Conservation (phyloP, 2,888 invertebrate species). For the Aquatica leii region DNA sequence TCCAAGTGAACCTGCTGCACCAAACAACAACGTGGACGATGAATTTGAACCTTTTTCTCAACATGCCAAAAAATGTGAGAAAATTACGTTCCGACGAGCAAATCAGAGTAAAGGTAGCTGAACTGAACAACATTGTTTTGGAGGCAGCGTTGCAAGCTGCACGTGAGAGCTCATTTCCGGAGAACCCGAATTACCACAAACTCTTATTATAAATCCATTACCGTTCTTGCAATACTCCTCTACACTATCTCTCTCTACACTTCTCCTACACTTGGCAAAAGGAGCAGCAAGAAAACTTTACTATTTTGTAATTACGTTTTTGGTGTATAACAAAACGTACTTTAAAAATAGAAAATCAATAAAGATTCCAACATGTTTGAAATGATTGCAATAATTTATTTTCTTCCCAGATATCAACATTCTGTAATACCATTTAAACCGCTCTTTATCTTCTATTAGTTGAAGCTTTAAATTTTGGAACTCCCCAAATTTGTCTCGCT, state of each 20-base stretch:
- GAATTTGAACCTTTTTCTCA: background rate
- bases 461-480: background rate
- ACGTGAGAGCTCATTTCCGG: constrained; percentile 1
- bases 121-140: background rate
- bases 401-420: background rate
- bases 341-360: too few species aligned
- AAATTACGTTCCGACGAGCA: background rate
- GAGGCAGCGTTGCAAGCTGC: background rate
- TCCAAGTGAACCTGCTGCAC: background rate
- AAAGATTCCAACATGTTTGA: background rate
- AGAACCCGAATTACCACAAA: background rate
- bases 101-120: background rate
- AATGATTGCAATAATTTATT: background rate
- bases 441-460: background rate
- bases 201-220: background rate
- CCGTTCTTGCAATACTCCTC: constrained; percentile 1
- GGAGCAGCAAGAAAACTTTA: background rate
- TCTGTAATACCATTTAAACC: background rate
- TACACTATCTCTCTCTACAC: background rate
- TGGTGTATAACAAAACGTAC: too few species aligned
- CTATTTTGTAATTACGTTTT: too few species aligned
- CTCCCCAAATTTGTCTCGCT: background rate
- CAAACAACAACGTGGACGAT: constrained; percentile 4
- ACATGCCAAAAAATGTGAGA: background rate
- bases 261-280: background rate